Evolutionary conservation across 1,140 invertebrate genomes (phyloP), one percentile per base, ranked within the genome.

Genomic region (Drosophila sucinea): DNA sequence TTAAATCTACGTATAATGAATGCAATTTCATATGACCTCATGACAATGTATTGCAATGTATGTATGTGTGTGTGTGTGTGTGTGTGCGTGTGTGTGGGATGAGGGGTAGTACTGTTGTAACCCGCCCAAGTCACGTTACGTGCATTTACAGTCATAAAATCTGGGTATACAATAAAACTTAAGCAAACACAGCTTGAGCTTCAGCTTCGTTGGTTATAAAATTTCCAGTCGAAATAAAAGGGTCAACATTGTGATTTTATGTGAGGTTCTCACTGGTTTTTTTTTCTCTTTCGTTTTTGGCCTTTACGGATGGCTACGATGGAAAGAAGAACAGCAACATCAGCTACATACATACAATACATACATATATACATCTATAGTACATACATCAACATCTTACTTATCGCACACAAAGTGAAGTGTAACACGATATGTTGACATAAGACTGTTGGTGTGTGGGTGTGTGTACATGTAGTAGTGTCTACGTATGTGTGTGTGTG

Each of bases 401-500:
- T 73, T 73, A 80, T 69, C 73, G 73, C 63, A 75, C 73, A 75
- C 60, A 80, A 80, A 85, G 73, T 73, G 69, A 80, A 77, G 70
- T 81, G 81, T 69, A 84, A 85, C 81, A 80, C 41, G 73, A 84
- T 80, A 84, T 77, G 69, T 77, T 77, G 73, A 79, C 81, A 76
- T 73, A 65, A 64, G 67, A 70, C 63, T 44, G 33, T 30, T 23
- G 23, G 8, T 56, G 38, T 73, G 35, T 56, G 41, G 41, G 30
- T 60, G 29, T 7, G 41, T 60, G 35, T 38, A 27, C 41, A 29
- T 55, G 29, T 81, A 17, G 17, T 17, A 17, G 8, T 56, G 38
- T 73, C 30, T 56, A 35, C 40, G 23, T 72, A 25, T 60, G 29
- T 7, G 41, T 60, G 35, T 38, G 32, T 47, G 35, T 55, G 29